phyloP scores from a whole-genome alignment of 37 sponge, comb jelly and placozoan genomes.

The Axinella damicornis region DNA sequence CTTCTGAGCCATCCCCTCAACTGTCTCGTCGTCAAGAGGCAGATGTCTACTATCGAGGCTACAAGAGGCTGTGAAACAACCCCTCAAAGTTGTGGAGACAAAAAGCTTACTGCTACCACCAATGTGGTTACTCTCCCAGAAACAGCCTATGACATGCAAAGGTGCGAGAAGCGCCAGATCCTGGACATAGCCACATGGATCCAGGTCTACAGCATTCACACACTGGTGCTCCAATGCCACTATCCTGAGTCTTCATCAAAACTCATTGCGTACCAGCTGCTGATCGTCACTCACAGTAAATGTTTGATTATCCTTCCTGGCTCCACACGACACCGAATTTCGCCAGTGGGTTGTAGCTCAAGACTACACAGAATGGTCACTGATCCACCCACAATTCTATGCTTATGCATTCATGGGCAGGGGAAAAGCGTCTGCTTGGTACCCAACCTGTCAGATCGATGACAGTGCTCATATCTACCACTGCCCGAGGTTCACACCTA shows the following conservation, averaged over 20 bases:
- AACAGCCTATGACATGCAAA: too few relatives aligned
- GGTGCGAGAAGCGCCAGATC: too few relatives aligned
- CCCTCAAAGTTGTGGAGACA: too few relatives aligned
- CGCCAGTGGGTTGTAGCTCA: neutral
- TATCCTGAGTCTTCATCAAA: neutral
- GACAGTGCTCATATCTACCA: neutral
- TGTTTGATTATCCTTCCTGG: neutral
- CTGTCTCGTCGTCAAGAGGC: too few relatives aligned
- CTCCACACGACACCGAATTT: neutral
- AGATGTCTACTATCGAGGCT: too few relatives aligned
- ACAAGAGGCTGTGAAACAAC: too few relatives aligned
- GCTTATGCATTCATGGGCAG: neutral
- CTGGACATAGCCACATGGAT: neutral
- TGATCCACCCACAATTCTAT: neutral
- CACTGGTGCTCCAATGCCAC: neutral
- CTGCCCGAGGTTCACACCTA: too few relatives aligned
- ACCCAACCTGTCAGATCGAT: neutral
- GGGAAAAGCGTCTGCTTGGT: neutral
- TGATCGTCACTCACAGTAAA: neutral
- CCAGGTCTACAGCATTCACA: neutral
- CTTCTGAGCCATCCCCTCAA: too few relatives aligned
- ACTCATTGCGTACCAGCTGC: neutral
- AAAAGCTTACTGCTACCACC: too few relatives aligned
- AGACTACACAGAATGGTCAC: neutral
- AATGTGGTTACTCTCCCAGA: too few relatives aligned